Conservation (phyloP, 1,140 invertebrate genomes). For the Cotesia vestalis region DNA sequence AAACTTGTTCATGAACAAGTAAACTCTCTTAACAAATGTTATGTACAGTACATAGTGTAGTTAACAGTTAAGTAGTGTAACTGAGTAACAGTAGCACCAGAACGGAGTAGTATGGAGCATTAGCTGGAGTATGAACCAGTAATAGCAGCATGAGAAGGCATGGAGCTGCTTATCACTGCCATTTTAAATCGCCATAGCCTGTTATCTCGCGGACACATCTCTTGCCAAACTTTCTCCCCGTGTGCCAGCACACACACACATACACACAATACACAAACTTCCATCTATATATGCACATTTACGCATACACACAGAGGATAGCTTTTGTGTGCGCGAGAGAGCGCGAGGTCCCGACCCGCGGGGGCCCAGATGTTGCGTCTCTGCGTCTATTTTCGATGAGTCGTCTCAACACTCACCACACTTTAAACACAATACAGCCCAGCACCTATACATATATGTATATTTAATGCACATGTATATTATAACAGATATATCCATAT, state of each 20-base stretch:
- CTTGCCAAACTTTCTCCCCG: constrained; percentile 65
- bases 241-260: constrained; percentile 39
- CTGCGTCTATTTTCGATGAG: constrained; percentile 52
- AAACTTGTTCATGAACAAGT: too few species aligned
- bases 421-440: too few species aligned
- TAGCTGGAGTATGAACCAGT: background rate
- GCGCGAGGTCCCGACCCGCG: constrained; percentile 32
- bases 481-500: too few species aligned
- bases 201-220: constrained; percentile 66
- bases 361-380: constrained; percentile 55
- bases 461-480: too few species aligned
- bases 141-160: background rate
- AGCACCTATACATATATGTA: too few species aligned
- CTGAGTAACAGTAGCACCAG: constrained; percentile 5
- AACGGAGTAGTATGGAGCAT: too few species aligned
- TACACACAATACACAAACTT: background rate
- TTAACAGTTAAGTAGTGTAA: constrained; percentile 3
- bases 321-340: constrained; percentile 16
- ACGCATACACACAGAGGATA: constrained; percentile 5
- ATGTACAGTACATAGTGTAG: too few species aligned
- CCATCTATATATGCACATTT: constrained; percentile 11
- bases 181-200: constrained; percentile 59
- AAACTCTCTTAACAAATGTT: too few species aligned
- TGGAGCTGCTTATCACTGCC: constrained; percentile 58
- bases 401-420: constrained; percentile 5